These are phyloP conservation scores for Hydrotaea cyrtoneurina DNA, from an alignment of 2,888 invertebrate genomes.

Conservation along the genomic window DNA sequence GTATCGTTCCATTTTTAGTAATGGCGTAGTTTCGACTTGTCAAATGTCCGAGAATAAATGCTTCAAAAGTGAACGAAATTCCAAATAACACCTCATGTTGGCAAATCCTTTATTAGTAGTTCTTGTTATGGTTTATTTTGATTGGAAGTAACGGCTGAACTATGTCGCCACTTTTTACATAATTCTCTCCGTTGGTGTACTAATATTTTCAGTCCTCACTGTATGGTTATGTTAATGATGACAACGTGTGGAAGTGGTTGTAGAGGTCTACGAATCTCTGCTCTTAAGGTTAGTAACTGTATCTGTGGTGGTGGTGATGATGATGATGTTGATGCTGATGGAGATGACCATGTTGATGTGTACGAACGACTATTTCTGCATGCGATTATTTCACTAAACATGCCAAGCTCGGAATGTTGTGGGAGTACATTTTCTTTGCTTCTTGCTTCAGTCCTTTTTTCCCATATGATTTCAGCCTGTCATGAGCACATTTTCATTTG, in stretches of 20 bases:
- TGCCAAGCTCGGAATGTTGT: not conserved
- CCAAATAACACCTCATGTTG: too few species aligned
- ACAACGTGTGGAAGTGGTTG: slow-evolving; percentile 2
- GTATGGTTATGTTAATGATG: slow-evolving; percentile 57
- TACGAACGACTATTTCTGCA: slow-evolving; percentile 38
- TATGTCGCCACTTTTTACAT: too few species aligned
- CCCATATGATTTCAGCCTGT: slow-evolving; percentile 54
- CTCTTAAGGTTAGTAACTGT: slow-evolving; percentile 15
- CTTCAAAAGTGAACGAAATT: too few species aligned
- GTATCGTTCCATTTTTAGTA: too few species aligned
- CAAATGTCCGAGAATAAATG: too few species aligned
- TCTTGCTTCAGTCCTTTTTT: slow-evolving; percentile 11
- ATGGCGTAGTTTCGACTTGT: too few species aligned
- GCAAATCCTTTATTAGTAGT: too few species aligned
- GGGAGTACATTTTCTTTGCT: slow-evolving; percentile 44
- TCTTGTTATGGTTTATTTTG: too few species aligned
- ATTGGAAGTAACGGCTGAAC: too few species aligned
- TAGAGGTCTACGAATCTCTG: not conserved
- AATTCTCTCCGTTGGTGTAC: too few species aligned
- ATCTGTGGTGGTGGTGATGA: not conserved
- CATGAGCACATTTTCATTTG: slow-evolving; percentile 61
- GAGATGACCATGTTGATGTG: slow-evolving; percentile 53
- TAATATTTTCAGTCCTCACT: not conserved
- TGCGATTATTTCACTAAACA: slow-evolving; percentile 6
- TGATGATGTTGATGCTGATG: slow-evolving; percentile 22